Base-by-base conservation (phyloP, 2,888 invertebrate species). In the Lordiphosa andalusiaca region DNA sequence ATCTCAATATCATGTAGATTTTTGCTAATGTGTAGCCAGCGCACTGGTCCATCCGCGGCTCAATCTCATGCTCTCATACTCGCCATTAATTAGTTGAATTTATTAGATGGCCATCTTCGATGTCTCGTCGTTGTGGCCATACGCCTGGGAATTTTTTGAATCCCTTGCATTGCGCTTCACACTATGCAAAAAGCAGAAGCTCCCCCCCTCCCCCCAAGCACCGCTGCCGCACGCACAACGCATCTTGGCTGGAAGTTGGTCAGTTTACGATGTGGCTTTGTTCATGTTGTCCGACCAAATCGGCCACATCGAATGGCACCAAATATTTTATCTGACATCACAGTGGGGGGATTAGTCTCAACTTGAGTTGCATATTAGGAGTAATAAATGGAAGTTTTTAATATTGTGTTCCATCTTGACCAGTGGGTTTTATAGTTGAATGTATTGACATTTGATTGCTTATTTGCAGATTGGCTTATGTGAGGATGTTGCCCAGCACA, bases 1-100 rank as follows among this genome's bases (percentile, higher is more conserved):
- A 84, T 85, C 82, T 84, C 74, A 84, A 85, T 85, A 85, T 84
- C 84, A 85, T 84, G 84, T 84, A 84, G 84, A 84, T 84, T 84
- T 82, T 82, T 71, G 84, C 85, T 84, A 84, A 84, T 85, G 84
- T 83, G 74, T 60, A 71, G 73, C 2, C 44, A 38, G 41, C 25
- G 30, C 13, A 21, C 12, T 10, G 35, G 7, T 7, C 53, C 30
- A 53, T 25, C 47, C 30, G 53, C 49, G 58, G 52, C 65, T 73
- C 75, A 73, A 76, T 81, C 86, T 75, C 77, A 71, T 71, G 77
- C 77, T 70, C 82, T 78, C 78, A 86, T 86, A 86, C 84, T 74
- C 72, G 86, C 86, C 88, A 88, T 88, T 88, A 88, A 88, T 88
- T 88, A 88, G 88, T 86, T 81, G 82, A 87, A 87, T 87, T 87